Evolutionary conservation across 2,888 invertebrate species (phyloP).

Genomic region (Ligdia adustata): DNA sequence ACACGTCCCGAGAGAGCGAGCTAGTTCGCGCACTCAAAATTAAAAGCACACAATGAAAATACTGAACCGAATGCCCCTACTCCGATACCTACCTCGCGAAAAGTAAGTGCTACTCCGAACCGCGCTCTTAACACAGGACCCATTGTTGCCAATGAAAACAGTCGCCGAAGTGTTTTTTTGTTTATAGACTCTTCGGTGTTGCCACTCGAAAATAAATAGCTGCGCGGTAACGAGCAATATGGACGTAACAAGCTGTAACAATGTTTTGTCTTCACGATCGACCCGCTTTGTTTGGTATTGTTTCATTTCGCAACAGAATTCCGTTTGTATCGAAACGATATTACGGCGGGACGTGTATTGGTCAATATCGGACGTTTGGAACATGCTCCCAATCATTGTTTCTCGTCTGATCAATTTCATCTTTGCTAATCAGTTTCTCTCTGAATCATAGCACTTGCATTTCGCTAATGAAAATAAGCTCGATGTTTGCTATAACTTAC

Average conservation of each 20-base stretch:
- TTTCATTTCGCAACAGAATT: constrained; percentile 53
- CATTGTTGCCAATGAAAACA: constrained; percentile 83
- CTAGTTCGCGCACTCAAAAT: constrained; percentile 87
- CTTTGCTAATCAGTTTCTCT: constrained; percentile 32
- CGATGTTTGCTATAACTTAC: constrained; percentile 30
- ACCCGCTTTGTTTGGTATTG: constrained; percentile 65
- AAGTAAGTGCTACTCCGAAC: constrained; percentile 76
- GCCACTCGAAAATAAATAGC: constrained; percentile 82
- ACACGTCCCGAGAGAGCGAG: constrained; percentile 83
- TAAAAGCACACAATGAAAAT: constrained; percentile 87
- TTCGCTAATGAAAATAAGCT: constrained; percentile 36
- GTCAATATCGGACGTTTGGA: constrained; percentile 33
- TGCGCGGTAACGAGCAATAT: constrained; percentile 74
- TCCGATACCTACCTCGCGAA: constrained; percentile 80
- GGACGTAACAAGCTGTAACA: constrained; percentile 75
- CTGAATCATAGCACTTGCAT: constrained; percentile 25
- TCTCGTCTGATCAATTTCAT: constrained; percentile 30
- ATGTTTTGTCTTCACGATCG: constrained; percentile 72
- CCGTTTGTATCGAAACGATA: constrained; percentile 39
- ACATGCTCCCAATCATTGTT: constrained; percentile 23
- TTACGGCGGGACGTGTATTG: no score
- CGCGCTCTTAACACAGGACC: constrained; percentile 75
- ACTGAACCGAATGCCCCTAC: constrained; percentile 75
- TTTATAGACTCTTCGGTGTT: constrained; percentile 81
- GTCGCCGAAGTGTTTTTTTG: constrained; percentile 81